A percentile compares a stretch with the other conserved stretches of the same genome.
These are phyloP conservation scores for Tetragonula clypearis DNA, from an alignment of 1,140 invertebrate genomes.

Conservation along the genomic window DNA sequence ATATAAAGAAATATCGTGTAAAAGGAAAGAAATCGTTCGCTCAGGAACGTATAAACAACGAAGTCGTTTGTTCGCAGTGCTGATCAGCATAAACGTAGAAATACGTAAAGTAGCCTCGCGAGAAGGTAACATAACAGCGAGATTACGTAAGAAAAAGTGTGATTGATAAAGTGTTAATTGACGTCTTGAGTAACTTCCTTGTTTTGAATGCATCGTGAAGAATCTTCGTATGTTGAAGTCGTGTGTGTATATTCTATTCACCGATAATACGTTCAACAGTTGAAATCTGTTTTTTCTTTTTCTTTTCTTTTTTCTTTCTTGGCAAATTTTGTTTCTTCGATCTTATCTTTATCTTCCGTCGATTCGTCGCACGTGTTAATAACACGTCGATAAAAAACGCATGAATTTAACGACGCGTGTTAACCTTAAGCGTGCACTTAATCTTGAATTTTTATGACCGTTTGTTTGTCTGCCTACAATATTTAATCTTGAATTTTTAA, in stretches of 20 bases:
- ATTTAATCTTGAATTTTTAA: background rate
- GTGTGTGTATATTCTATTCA: too few species aligned
- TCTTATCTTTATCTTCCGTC: background rate
- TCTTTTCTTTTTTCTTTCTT: background rate
- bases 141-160: background rate
- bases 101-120: background rate
- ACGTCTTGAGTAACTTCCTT: background rate
- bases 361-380: background rate
- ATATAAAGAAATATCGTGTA: too few species aligned
- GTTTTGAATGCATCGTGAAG: background rate
- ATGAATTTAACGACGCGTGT: background rate
- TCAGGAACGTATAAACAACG: background rate
- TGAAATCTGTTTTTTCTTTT: too few species aligned
- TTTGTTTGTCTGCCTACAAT: too few species aligned
- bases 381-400: too few species aligned
- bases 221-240: background rate
- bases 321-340: background rate
- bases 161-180: slow-evolving; percentile 19
- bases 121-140: background rate
- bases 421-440: background rate
- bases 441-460: too few species aligned
- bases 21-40: background rate
- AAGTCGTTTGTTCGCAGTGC: background rate
- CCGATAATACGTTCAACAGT: background rate
- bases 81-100: background rate